These are phyloP conservation scores for Torymus tubicola DNA, from an alignment of 2,888 invertebrate species.

Conservation along the genomic window DNA sequence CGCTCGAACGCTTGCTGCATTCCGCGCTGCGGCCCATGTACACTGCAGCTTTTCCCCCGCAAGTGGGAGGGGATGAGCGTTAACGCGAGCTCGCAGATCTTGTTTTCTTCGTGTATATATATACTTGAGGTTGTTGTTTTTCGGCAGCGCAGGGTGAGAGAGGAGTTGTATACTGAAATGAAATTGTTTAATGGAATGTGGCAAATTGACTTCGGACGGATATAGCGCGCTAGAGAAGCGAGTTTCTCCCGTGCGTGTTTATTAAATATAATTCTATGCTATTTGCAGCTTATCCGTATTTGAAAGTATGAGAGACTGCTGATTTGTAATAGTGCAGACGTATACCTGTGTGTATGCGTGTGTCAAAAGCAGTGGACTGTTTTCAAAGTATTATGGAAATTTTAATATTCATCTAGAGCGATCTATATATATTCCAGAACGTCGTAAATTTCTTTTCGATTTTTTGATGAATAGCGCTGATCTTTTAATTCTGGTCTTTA, in stretches of 20 bases:
- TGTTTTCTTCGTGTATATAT: conserved; percentile 21
- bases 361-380: too few relatives aligned
- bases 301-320: too few relatives aligned
- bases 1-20: conserved; percentile 31
- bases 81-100: conserved; percentile 38
- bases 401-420: too few relatives aligned
- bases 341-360: background rate
- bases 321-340: background rate
- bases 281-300: too few relatives aligned
- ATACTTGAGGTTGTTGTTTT: background rate
- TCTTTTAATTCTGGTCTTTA: background rate
- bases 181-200: conserved; percentile 35
- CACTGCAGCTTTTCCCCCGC: too few relatives aligned
- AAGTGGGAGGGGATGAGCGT: conserved; percentile 2
- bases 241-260: background rate
- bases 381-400: too few relatives aligned
- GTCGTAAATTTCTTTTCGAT: background rate
- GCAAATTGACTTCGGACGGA: conserved; percentile 13
- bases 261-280: background rate
- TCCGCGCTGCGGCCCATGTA: background rate
- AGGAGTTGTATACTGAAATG: conserved; percentile 23
- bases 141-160: background rate
- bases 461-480: background rate
- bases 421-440: background rate
- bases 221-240: background rate